Conservation (phyloP, 2,888 invertebrate species). For the Tetranychus truncatus region DNA sequence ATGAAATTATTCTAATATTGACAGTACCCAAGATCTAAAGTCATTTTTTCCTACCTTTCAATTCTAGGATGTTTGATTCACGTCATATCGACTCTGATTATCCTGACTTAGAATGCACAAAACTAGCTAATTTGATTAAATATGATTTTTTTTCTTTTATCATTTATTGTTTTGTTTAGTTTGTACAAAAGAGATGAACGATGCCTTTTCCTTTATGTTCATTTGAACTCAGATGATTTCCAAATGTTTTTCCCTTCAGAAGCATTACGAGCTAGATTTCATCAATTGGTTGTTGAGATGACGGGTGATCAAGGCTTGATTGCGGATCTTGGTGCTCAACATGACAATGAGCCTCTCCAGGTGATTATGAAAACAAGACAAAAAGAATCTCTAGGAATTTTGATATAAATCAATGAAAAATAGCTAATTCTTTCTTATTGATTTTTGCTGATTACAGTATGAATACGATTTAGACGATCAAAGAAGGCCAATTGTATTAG, state of each 20-base stretch:
- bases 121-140: not conserved
- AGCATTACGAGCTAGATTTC: constrained; percentile 31
- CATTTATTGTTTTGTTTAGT: constrained; percentile 37
- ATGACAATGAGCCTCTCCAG: constrained; percentile 46
- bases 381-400: not conserved
- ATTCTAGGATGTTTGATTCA: too few species aligned
- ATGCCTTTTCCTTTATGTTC: constrained; percentile 87
- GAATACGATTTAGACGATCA: constrained; percentile 89
- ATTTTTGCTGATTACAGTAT: constrained; percentile 39
- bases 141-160: constrained; percentile 22
- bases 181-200: constrained; percentile 87
- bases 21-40: too few species aligned
- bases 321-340: constrained; percentile 53
- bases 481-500: constrained; percentile 62
- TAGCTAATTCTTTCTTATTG: not conserved
- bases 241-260: constrained; percentile 92
- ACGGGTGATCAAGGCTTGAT: constrained; percentile 58
- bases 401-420: not conserved
- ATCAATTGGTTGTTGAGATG: constrained; percentile 49
- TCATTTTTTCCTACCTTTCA: too few species aligned
- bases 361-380: not conserved
- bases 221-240: constrained; percentile 94
- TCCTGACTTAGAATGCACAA: too few species aligned
- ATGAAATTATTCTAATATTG: too few species aligned
- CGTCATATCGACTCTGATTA: too few species aligned